Conservation (phyloP, 2,888 invertebrate species). For the Aphodius sticticus region DNA sequence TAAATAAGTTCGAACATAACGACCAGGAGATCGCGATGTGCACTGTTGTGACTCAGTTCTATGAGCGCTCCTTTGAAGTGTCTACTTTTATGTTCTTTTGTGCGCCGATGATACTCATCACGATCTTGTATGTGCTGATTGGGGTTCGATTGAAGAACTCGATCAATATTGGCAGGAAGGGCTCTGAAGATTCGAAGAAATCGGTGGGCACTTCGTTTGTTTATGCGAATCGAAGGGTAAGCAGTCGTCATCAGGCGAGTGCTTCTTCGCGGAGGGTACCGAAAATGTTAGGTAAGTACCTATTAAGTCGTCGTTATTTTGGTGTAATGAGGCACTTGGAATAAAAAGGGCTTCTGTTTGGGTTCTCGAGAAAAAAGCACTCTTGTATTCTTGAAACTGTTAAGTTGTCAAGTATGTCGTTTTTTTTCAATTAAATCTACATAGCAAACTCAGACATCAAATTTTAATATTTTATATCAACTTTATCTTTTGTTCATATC, state of each 20-base stretch:
- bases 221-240: slow-evolving; percentile 28
- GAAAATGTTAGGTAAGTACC: slow-evolving; percentile 76
- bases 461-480: too few species aligned
- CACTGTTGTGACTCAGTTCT: slow-evolving; percentile 62
- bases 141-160: slow-evolving; percentile 76
- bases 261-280: slow-evolving; percentile 67
- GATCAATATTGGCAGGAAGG: slow-evolving; percentile 62
- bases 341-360: too few species aligned
- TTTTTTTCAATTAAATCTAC: not conserved
- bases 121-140: slow-evolving; percentile 80
- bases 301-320: not conserved
- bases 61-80: slow-evolving; percentile 79
- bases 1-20: slow-evolving; percentile 38
- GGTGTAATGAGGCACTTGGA: too few species aligned
- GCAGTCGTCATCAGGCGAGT: slow-evolving; percentile 42
- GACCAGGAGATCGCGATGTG: slow-evolving; percentile 55
- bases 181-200: slow-evolving; percentile 35
- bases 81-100: slow-evolving; percentile 86
- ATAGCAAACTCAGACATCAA: too few species aligned
- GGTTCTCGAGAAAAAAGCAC: not conserved
- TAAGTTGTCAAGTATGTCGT: too few species aligned
- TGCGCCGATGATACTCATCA: slow-evolving; percentile 86
- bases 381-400: too few species aligned
- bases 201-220: slow-evolving; percentile 11
- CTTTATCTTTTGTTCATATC: too few species aligned